A percentile compares a stretch with the other conserved stretches of the same genome.
phyloP scores from a whole-genome alignment of 1,140 invertebrate genomes.

The Drosophila erecta region DNA sequence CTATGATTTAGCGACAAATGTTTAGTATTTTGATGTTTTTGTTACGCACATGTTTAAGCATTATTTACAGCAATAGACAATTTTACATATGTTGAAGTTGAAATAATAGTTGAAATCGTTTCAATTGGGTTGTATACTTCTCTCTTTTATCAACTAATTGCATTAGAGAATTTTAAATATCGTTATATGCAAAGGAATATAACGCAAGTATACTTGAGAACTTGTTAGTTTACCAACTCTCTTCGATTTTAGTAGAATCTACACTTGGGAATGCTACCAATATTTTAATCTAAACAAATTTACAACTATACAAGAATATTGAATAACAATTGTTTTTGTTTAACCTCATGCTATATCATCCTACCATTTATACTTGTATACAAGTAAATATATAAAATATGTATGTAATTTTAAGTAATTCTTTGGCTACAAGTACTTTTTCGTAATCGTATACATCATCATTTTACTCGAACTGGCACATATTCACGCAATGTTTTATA shows the following conservation, averaged over 20 bases:
- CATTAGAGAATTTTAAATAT: constrained; percentile 44
- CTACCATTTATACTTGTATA: constrained; percentile 31
- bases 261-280: constrained; percentile 20
- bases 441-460: constrained; percentile 62
- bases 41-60: constrained; percentile 75
- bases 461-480: constrained; percentile 69
- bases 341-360: constrained; percentile 25
- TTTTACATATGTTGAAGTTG: constrained; percentile 54
- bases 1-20: constrained; percentile 49
- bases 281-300: constrained; percentile 53
- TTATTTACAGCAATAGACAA: constrained; percentile 72
- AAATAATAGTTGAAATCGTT: constrained; percentile 44
- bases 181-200: constrained; percentile 17
- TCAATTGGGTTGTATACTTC: constrained; percentile 60
- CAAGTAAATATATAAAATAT: constrained; percentile 34
- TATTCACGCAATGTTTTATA: constrained; percentile 60
- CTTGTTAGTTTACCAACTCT: constrained; percentile 26
- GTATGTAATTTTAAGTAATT: constrained; percentile 40
- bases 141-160: constrained; percentile 24
- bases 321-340: constrained; percentile 17
- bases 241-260: constrained; percentile 54
- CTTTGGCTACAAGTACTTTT: constrained; percentile 63
- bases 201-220: constrained; percentile 7
- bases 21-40: constrained; percentile 36
- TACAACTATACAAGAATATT: constrained; percentile 42